Percentiles rank a stretch among this genome's conserved stretches.
Conservation (phyloP, 1,140 invertebrate genomes). For the Phenacoccus solenopsis region DNA sequence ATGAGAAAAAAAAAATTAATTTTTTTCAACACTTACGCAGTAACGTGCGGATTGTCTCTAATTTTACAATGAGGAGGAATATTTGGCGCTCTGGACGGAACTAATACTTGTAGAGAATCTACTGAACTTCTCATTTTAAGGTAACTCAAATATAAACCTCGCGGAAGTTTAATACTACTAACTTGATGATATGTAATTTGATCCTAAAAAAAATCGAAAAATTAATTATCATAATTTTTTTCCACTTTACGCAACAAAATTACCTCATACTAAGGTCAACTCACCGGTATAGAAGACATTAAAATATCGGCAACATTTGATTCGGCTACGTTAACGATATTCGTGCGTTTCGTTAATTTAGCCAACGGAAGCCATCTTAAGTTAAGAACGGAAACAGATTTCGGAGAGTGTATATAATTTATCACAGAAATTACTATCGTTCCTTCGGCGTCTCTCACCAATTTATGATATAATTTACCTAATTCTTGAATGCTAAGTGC, state of each 20-base stretch:
- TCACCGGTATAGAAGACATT: constrained; percentile 62
- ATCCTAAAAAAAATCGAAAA: constrained; percentile 39
- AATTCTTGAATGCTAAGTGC: constrained; percentile 81
- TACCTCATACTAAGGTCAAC: too few species aligned
- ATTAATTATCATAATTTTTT: neutral
- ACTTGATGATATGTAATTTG: constrained; percentile 87
- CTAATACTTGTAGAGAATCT: constrained; percentile 85
- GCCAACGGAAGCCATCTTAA: constrained; percentile 77
- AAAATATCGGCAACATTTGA: constrained; percentile 66
- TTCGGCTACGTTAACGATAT: constrained; percentile 46
- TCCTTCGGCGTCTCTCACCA: constrained; percentile 71
- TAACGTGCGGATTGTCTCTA: constrained; percentile 87
- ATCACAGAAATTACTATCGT: constrained; percentile 82
- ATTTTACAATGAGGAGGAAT: constrained; percentile 85
- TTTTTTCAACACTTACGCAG: constrained; percentile 53
- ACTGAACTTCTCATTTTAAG: constrained; percentile 90
- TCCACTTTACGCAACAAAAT: neutral
- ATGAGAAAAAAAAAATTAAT: neutral
- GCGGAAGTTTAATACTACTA: constrained; percentile 61
- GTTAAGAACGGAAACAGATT: constrained; percentile 69
- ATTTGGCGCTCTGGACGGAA: constrained; percentile 79
- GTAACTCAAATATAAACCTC: constrained; percentile 87
- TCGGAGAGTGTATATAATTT: constrained; percentile 68
- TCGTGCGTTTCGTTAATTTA: constrained; percentile 48
- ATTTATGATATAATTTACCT: constrained; percentile 79